phyloP scores from a whole-genome alignment of 2,797 vertebrate genomes.

The Sebastes itinus region DNA sequence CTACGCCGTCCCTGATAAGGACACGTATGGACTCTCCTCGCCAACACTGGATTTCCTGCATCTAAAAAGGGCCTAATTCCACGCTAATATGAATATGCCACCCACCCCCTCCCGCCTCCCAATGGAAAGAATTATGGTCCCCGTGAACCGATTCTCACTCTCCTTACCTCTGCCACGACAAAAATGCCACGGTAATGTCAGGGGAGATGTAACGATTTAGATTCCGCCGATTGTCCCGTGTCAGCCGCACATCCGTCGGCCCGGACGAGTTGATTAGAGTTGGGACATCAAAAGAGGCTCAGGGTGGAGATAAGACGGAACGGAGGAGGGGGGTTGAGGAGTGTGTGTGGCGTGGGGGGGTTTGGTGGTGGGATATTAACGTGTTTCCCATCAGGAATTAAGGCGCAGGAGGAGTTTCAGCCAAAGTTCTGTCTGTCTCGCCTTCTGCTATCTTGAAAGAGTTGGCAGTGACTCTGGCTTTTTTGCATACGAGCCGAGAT shows the following conservation, averaged over 20 bases:
- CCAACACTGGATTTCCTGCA: constrained; percentile 67
- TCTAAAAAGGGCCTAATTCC: constrained; percentile 79
- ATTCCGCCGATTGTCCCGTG: constrained; percentile 80
- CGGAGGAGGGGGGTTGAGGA: background rate
- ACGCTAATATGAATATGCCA: constrained; percentile 84
- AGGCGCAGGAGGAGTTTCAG: constrained; percentile 62
- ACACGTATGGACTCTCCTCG: constrained; percentile 50
- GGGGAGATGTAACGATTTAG: constrained; percentile 85
- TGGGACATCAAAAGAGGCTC: constrained; percentile 80
- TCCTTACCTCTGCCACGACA: constrained; percentile 78
- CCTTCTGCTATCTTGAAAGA: constrained; percentile 72
- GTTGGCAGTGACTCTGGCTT: constrained; percentile 55
- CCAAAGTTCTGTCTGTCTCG: constrained; percentile 70
- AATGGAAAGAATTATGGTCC: constrained; percentile 71
- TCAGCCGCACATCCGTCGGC: constrained; percentile 71
- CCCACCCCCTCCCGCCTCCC: background rate
- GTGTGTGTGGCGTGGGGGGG: constrained; percentile 10
- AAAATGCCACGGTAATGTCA: constrained; percentile 90
- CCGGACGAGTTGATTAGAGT: constrained; percentile 80
- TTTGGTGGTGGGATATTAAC: constrained; percentile 48
- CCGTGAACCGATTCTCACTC: constrained; percentile 75
- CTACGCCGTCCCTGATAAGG: constrained; percentile 75
- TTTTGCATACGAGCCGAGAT: constrained; percentile 67
- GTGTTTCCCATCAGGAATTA: constrained; percentile 63
- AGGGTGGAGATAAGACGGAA: constrained; percentile 72